Conservation (phyloP, 2,888 invertebrate species). For the Amaurobius ferox region DNA sequence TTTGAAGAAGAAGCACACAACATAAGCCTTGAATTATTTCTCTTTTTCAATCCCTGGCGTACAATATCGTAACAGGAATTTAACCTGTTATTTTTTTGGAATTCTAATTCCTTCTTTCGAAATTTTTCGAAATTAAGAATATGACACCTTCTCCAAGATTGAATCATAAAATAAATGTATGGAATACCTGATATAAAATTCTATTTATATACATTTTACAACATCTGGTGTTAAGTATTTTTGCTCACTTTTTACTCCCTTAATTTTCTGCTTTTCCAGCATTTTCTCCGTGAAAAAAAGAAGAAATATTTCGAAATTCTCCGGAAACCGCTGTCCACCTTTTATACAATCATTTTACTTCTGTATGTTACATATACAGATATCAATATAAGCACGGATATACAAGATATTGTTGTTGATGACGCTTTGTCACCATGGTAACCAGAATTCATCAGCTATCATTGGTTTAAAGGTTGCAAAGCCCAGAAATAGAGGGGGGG, state of each 20-base stretch:
- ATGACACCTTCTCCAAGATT: neutral
- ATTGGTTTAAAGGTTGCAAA: constrained; percentile 69
- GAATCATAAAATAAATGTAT: neutral
- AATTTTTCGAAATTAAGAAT: neutral
- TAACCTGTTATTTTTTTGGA: no score
- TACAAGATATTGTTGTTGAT: constrained; percentile 60
- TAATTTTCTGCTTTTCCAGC: neutral
- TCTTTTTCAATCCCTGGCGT: no score
- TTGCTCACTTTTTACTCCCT: neutral
- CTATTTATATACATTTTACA: neutral
- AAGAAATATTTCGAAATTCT: neutral
- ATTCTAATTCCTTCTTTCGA: neutral
- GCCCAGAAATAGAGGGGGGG: constrained; percentile 36
- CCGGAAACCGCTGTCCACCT: constrained; percentile 50
- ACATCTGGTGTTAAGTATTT: neutral
- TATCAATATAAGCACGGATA: constrained; percentile 19
- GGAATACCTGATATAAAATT: constrained; percentile 22
- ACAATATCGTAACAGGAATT: no score
- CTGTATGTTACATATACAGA: constrained; percentile 3
- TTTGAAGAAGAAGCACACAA: no score
- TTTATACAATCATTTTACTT: constrained; percentile 36
- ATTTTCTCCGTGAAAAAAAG: neutral
- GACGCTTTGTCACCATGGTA: constrained; percentile 57
- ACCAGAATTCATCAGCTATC: constrained; percentile 66
- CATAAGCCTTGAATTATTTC: no score